Percentiles rank a stretch among this genome's conserved stretches.
phyloP scores from a whole-genome alignment of 37 sponge, comb jelly and placozoan species.

The Crambe crambe region DNA sequence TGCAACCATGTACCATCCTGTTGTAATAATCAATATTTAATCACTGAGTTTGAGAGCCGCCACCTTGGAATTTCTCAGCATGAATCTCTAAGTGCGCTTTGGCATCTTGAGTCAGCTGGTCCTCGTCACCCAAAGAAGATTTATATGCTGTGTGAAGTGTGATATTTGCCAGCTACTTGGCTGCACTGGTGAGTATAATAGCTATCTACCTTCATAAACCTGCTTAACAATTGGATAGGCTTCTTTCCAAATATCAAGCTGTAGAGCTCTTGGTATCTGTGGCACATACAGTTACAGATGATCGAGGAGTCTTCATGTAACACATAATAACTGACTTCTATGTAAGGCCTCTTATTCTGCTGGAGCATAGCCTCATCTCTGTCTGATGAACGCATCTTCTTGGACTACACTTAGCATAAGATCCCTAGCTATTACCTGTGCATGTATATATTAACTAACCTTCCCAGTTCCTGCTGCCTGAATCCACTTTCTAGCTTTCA shows the following conservation, averaged over 20 bases:
- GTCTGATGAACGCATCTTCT: neutral
- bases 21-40: neutral
- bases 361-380: neutral
- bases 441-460: too few species aligned
- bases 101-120: conserved; percentile 28
- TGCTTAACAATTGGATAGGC: conserved; percentile 21
- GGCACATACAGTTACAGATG: neutral
- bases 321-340: neutral
- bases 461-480: too few species aligned
- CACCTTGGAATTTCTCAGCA: neutral
- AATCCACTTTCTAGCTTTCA: too few species aligned
- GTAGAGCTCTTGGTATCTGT: conserved; percentile 38
- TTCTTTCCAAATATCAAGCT: conserved; percentile 35
- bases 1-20: neutral
- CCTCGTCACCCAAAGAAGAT: conserved; percentile 21
- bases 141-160: conserved; percentile 30
- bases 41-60: too few species aligned
- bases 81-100: conserved; percentile 25
- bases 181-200: too few species aligned
- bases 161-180: neutral
- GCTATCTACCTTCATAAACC: conserved; percentile 21
- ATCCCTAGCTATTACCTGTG: too few species aligned
- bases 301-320: too few species aligned
- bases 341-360: neutral
- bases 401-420: too few species aligned